A percentile compares a stretch with the other conserved stretches of the same genome.
These are phyloP conservation scores for Drosophila cardini DNA, from an alignment of 1,140 invertebrate species.

Conservation along the genomic window DNA sequence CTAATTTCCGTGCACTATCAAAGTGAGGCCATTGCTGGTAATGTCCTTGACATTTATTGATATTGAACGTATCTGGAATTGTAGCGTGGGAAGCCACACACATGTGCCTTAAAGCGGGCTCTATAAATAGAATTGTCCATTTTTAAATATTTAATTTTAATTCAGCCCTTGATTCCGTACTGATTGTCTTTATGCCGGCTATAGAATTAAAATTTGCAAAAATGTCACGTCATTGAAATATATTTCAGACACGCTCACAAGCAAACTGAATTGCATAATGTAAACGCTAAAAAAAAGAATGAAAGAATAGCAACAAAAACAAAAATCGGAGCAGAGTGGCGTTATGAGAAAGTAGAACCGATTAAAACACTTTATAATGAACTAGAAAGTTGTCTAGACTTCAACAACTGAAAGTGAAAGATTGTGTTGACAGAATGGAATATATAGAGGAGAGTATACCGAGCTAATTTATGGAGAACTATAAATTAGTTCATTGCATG, in stretches of 20 bases:
- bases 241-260: slow-evolving; percentile 45
- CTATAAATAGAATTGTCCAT: slow-evolving; percentile 36
- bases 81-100: slow-evolving; percentile 2
- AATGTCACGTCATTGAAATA: slow-evolving; percentile 67
- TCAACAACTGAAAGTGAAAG: slow-evolving; percentile 10
- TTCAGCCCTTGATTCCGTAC: slow-evolving; percentile 11
- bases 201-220: slow-evolving; percentile 48
- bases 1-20: slow-evolving; percentile 44
- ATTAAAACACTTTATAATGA: not conserved
- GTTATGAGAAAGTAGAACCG: slow-evolving; percentile 22
- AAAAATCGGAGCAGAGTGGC: not conserved
- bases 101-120: not conserved
- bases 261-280: slow-evolving; percentile 58
- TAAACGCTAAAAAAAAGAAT: slow-evolving; percentile 11
- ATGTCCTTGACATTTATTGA: slow-evolving; percentile 36
- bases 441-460: not conserved
- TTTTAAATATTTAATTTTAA: slow-evolving; percentile 23
- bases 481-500: not conserved
- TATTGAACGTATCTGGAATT: slow-evolving; percentile 4
- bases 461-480: slow-evolving; percentile 9
- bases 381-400: slow-evolving; percentile 16
- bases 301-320: not conserved
- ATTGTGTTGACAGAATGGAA: not conserved
- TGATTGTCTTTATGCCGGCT: not conserved
- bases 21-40: slow-evolving; percentile 5